phyloP scores from a whole-genome alignment of 23 tunicate genomes.

The Styela clava region DNA sequence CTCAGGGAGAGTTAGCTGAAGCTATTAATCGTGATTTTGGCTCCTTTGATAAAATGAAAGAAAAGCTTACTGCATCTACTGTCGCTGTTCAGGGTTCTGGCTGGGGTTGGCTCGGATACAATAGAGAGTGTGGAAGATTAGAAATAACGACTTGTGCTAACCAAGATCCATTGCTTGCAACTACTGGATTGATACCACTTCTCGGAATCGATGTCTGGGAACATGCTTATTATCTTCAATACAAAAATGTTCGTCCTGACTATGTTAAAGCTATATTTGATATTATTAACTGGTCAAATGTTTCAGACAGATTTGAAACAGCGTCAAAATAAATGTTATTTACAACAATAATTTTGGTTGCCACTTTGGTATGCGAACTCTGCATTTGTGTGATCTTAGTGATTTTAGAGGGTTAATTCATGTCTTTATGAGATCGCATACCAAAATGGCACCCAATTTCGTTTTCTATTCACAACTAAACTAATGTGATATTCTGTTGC shows the following conservation, averaged over 20 bases:
- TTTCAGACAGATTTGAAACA: conserved; percentile 57
- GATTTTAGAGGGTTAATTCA: no score
- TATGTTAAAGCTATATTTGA: conserved; percentile 87
- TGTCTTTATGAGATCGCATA: no score
- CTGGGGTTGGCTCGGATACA: conserved; percentile 98
- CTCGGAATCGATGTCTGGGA: conserved; percentile 99
- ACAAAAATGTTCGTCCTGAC: conserved; percentile 95
- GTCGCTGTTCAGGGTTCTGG: conserved; percentile 97
- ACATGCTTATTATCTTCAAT: conserved; percentile 97
- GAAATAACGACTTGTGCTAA: conserved; percentile 81
- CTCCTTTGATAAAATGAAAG: conserved; percentile 63
- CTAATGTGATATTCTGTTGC: no score
- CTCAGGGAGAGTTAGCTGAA: conserved; percentile 48
- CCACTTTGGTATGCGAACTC: no score
- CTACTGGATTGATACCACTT: conserved; percentile 91
- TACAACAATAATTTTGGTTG: no score
- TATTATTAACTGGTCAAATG: conserved; percentile 91
- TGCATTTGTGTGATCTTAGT: no score
- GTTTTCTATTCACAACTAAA: no score
- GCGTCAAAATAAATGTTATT: conserved; percentile 23
- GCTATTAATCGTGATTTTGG: conserved; percentile 94
- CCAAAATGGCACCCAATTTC: no score
- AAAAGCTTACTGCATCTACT: conserved; percentile 55
- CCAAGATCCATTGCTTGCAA: conserved; percentile 95
- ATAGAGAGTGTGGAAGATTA: conserved; percentile 52